Base-by-base conservation (phyloP, 2,888 invertebrate genomes). In the Cerastoderma edule region DNA sequence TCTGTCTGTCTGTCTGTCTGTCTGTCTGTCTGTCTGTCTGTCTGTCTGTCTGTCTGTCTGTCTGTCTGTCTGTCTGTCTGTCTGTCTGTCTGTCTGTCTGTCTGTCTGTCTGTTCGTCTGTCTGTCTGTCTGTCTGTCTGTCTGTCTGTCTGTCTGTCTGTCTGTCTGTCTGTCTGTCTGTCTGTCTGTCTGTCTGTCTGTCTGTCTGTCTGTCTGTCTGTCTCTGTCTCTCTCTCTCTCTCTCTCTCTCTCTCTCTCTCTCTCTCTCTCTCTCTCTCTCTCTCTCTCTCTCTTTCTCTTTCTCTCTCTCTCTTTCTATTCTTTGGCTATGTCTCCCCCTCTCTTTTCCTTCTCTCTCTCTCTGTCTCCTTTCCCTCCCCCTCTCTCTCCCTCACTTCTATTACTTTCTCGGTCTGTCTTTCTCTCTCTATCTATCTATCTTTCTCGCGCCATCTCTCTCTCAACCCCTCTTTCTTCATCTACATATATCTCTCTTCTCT, bases 121-220 rank as follows among this genome's bases (percentile, higher is more conserved):
- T 39, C 39, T 39, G 39, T 39, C 39, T 39, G 39, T 10, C 39
- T 10, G 10, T 53, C 53, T 53, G 13, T 53, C 53, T 53, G 13
- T 53, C 53, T 53, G 13, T 53, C 53, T 53, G n/a, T 53, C 53
- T 53, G n/a, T 53, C 53, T 53, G n/a, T 53, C 53, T 53, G n/a
- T 53, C 53, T 53, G n/a, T 53, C 53, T 53, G 13, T 53, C 53
- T 53, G n/a, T n/a, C 53, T 53, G 13, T 53, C 53, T 53, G n/a
- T 53, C 53, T 44, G 13, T 44, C 44, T 44, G 13, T 44, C 44
- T 44, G 44, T 44, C 44, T 44, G 53, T 53, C 53, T 53, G 13
- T 53, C 13, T 53, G 13, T 53, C 53, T 53, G 53, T 53, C 53
- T 53, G 53, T 53, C 53, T 53, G 13, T 53, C 53, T 53, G 53